Base-by-base conservation (phyloP, 1,140 invertebrate species). In the Cotesia vestalis region DNA sequence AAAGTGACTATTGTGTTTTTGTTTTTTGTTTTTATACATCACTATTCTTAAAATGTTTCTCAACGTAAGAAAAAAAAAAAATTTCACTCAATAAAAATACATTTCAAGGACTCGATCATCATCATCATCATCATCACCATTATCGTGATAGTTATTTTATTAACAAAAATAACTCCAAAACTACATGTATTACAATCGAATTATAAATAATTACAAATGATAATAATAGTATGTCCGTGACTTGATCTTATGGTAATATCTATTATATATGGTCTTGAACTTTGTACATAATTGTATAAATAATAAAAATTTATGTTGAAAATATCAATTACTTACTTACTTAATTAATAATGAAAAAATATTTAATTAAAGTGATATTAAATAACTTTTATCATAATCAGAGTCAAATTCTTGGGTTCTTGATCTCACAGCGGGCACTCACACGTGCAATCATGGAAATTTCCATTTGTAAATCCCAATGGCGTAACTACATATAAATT, bases 401-500 rank as follows among this genome's bases (percentile, higher is more conserved):
- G 78, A 79, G 67, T 74, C 74, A 80, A 72, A 68, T 75, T 73
- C 71, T 46, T 73, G 75, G 52, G 11, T 36, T 75, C 74, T 76
- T 60, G 73, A 60, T 63, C 70, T 68, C 67, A 59, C 57, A 17
- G 70, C 67, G 62, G 66, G 72, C 61, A 70, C 62, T 55, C 2
- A 46, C 40, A 9, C 27, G 1, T 27, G 27, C 69, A 35, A 60
- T 72, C 36, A 76, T 75, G 81, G 80, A 83, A 83, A 83, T 81
- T 81, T 83, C 81, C 82, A 81, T 78, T 78, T 75, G 78, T 73
- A 74, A 76, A 78, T 78, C 34, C 38, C 79, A 82, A 78, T 79
- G 80, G 80, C 81, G 79, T 80, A 83, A 77, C 73, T 53, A 67
- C 27, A 40, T 36, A 63, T 51, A 63, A 60, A 75, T 73, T 61